Evolutionary conservation across 2,113 vertebrate genomes (phyloP).

Genomic region (Orthochromis malagaraziensis): DNA sequence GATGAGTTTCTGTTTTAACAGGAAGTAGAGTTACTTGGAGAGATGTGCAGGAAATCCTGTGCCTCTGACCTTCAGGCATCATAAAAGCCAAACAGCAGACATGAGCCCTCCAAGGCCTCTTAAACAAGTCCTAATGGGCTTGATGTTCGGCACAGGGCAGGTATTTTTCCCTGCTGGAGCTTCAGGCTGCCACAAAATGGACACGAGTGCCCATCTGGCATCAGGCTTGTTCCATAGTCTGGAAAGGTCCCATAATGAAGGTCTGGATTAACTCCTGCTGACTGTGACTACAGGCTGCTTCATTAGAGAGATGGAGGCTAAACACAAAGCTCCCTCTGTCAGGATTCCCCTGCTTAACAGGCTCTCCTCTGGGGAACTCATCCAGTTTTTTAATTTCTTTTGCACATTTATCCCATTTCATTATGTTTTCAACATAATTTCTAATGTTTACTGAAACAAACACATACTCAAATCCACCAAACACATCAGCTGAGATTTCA

Average conservation of each 20-base stretch:
- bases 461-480: neutral
- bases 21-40: neutral
- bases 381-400: neutral
- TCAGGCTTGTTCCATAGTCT: conserved; percentile 4
- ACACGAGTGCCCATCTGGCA: neutral
- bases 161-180: neutral
- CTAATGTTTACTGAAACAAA: neutral
- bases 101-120: neutral
- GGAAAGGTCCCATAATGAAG: neutral
- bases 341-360: neutral
- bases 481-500: neutral
- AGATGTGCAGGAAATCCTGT: neutral
- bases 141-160: neutral
- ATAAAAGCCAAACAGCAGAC: neutral
- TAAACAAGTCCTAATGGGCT: neutral
- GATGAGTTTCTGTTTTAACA: neutral
- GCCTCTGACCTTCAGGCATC: conserved; percentile 16
- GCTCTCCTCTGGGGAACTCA: neutral
- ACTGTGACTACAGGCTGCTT: conserved; percentile 1
- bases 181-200: neutral
- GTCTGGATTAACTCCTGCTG: neutral
- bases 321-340: neutral
- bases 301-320: neutral
- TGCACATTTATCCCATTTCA: neutral
- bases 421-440: neutral